These are phyloP conservation scores for Sanderia malayensis DNA, from an alignment of 30 jellyfish, hydroid and myxozoan genomes.

Conservation along the genomic window DNA sequence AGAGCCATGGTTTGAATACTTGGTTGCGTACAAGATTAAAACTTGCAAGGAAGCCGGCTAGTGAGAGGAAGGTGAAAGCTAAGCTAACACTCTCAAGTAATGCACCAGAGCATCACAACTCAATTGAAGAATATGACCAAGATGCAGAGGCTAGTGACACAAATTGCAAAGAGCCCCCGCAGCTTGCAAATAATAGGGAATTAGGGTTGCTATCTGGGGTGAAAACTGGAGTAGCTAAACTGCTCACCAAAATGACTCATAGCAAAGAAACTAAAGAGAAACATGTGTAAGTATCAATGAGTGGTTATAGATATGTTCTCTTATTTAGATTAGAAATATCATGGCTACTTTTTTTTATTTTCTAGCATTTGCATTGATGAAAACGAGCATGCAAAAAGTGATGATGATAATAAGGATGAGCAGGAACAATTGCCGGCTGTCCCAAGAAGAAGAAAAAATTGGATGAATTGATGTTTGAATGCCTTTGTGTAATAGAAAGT, in stretches of 20 bases:
- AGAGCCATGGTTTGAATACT: not conserved
- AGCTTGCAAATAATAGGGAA: not conserved
- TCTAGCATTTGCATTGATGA: conserved; percentile 6
- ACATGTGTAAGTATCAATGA: not conserved
- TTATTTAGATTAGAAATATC: too few relatives aligned
- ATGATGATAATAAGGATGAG: not conserved
- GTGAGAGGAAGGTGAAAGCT: not conserved
- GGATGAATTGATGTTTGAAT: conserved; percentile 8
- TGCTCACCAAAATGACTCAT: not conserved
- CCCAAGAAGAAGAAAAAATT: conserved; percentile 27
- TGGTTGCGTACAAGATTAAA: conserved; percentile 3
- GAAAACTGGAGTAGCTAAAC: not conserved
- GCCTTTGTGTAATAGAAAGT: conserved; percentile 47
- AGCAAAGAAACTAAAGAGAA: not conserved
- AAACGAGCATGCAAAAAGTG: conserved; percentile 5
- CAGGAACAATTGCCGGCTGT: not conserved
- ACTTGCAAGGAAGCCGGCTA: not conserved
- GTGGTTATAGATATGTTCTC: too few relatives aligned
- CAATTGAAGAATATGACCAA: not conserved
- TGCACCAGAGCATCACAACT: not conserved
- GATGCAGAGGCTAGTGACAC: too few relatives aligned
- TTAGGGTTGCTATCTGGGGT: not conserved
- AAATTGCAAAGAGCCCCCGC: not conserved
- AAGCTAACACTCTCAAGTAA: not conserved
- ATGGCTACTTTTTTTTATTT: too few relatives aligned